These are phyloP conservation scores for Lagenorhynchus albirostris DNA, from an alignment of 2,113 vertebrate genomes.

Conservation along the genomic window DNA sequence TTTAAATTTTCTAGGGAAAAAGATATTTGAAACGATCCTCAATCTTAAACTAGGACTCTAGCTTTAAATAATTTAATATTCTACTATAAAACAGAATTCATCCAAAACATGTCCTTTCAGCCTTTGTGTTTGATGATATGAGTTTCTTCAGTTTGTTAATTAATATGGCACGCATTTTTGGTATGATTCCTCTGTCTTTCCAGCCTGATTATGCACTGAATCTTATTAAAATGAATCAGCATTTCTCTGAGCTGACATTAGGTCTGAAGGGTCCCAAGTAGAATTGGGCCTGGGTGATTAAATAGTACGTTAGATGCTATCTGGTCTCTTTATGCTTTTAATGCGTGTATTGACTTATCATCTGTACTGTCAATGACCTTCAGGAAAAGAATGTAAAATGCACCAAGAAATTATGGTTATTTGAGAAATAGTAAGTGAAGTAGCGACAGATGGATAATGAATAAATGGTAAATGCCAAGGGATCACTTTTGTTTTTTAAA, in stretches of 20 bases:
- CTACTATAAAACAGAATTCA: background rate
- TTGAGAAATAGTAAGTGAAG: conserved; percentile 49
- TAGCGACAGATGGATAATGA: conserved; percentile 35
- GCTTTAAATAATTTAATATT: background rate
- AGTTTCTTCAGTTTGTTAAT: background rate
- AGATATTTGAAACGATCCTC: background rate
- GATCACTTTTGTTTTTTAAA: conserved; percentile 15
- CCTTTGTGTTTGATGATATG: background rate
- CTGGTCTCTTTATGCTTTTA: background rate
- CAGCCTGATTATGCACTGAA: background rate
- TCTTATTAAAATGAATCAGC: background rate
- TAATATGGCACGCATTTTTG: conserved; percentile 6
- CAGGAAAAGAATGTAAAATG: conserved; percentile 41
- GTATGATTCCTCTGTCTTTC: background rate
- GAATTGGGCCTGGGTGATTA: conserved; percentile 8
- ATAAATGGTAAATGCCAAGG: background rate
- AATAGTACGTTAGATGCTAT: background rate
- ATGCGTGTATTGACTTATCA: background rate
- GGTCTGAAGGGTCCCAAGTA: background rate
- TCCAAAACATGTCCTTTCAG: background rate
- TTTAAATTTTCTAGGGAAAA: background rate
- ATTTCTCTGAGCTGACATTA: background rate
- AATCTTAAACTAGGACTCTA: background rate
- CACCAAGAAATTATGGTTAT: background rate
- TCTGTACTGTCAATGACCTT: background rate